Percentiles rank a stretch among this genome's conserved stretches.
phyloP scores from a whole-genome alignment of 2,888 invertebrate genomes.

The Drosophila borborema region DNA sequence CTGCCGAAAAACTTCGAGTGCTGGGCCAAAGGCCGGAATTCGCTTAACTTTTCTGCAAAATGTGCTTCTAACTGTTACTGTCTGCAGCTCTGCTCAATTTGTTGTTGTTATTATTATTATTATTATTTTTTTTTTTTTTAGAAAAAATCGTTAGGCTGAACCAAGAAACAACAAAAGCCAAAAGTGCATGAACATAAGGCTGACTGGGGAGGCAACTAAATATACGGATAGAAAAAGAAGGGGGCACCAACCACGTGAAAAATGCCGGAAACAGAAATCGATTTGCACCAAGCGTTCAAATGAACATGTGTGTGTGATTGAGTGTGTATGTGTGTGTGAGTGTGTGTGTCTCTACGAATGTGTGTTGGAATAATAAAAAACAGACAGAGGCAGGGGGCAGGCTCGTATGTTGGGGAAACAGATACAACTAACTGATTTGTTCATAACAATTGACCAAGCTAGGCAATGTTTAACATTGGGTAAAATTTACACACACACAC shows the following conservation, averaged over 20 bases:
- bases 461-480: neutral
- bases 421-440: conserved; percentile 11
- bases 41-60: conserved; percentile 46
- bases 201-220: conserved; percentile 2
- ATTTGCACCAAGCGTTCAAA: conserved; percentile 71
- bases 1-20: conserved; percentile 25
- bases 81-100: conserved; percentile 29
- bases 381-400: conserved; percentile 18
- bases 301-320: conserved; percentile 32
- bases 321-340: conserved; percentile 21
- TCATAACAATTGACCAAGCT: conserved; percentile 24
- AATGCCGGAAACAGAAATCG: conserved; percentile 85
- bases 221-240: conserved; percentile 33
- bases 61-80: conserved; percentile 54
- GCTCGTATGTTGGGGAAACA: conserved; percentile 5
- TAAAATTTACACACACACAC: neutral
- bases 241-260: conserved; percentile 82
- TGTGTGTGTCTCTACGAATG: conserved; percentile 3
- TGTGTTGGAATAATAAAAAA: conserved; percentile 17
- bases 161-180: conserved; percentile 64
- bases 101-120: conserved; percentile 28
- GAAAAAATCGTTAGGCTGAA: conserved; percentile 78
- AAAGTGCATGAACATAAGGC: conserved; percentile 70
- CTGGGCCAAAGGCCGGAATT: conserved; percentile 64
- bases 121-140: conserved; percentile 10